Evolutionary conservation across 2,797 vertebrate species (phyloP).

Genomic region (Acanthornis magna): DNA sequence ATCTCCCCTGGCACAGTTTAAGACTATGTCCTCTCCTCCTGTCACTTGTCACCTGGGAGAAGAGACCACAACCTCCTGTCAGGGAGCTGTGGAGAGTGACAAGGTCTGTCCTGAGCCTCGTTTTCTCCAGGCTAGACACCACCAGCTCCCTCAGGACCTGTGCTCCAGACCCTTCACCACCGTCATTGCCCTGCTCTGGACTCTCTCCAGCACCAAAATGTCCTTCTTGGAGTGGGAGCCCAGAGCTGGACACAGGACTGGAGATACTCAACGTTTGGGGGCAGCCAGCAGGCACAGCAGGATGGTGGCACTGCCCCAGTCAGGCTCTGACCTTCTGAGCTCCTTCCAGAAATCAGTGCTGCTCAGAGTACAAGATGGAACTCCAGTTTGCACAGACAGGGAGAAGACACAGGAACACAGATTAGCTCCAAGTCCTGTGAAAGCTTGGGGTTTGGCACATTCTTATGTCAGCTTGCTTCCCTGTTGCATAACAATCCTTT

Average conservation of each 20-base stretch:
- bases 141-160: neutral
- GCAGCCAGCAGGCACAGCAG: neutral
- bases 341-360: neutral
- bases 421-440: neutral
- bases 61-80: neutral
- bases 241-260: neutral
- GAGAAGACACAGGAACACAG: neutral
- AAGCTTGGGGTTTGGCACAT: neutral
- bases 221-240: neutral
- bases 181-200: neutral
- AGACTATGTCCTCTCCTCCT: neutral
- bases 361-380: fast-evolving
- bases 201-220: neutral
- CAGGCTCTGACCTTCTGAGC: neutral
- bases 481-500: neutral
- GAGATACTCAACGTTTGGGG: fast-evolving
- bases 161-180: neutral
- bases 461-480: neutral
- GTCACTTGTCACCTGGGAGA: neutral
- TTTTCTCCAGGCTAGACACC: neutral
- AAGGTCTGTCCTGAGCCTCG: neutral
- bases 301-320: neutral
- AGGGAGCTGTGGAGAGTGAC: neutral
- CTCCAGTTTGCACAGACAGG: neutral
- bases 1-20: neutral